Base-by-base conservation (phyloP, 1,140 invertebrate species). In the Papilio polytes region DNA sequence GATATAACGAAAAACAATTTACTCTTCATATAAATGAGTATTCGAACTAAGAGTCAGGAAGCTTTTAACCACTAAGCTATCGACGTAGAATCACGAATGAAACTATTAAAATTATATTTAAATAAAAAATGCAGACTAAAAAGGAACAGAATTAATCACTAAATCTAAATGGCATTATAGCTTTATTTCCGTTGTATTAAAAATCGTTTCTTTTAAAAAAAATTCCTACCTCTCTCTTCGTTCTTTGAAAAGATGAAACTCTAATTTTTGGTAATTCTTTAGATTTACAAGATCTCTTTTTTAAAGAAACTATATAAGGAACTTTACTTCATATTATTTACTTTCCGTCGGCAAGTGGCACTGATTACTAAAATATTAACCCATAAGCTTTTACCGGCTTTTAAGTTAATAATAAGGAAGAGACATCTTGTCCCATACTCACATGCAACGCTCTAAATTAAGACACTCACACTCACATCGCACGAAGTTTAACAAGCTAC, bases 381-480 rank as follows among this genome's bases (percentile, higher is more conserved):
- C 3, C 13, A n/a, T n/a, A 59, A 77, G 72, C 70, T 81, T 53
- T 76, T 74, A 78, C 77, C 83, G 82, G 73, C 66, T 20, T 36
- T 20, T 66, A 31, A 3, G 10, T 44, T 18, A 26, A 81, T 80
- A 85, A 86, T 85, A 89, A 89, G 89, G 88, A 92, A 91, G 89
- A 92, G 89, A 86, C 84, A 82, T 79, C 74, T 72, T 59, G 86
- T 85, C 81, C 83, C 85, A 91, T 92, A 93, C 90, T 91, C 87
- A 93, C 90, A 93, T 89, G 88, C 89, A 91, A 86, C 81, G 89
- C 91, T 70, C 63, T 94, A 94, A 92, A 92, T 93, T 93, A 93
- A 94, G 92, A 94, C 83, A 85, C 90, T 88, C 90, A 94, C 83
- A 85, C 90, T 88, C 90, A 84, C 85, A 88, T 85, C 84, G 73